phyloP scores from a whole-genome alignment of 2,113 vertebrate species.

The Hylia prasina region DNA sequence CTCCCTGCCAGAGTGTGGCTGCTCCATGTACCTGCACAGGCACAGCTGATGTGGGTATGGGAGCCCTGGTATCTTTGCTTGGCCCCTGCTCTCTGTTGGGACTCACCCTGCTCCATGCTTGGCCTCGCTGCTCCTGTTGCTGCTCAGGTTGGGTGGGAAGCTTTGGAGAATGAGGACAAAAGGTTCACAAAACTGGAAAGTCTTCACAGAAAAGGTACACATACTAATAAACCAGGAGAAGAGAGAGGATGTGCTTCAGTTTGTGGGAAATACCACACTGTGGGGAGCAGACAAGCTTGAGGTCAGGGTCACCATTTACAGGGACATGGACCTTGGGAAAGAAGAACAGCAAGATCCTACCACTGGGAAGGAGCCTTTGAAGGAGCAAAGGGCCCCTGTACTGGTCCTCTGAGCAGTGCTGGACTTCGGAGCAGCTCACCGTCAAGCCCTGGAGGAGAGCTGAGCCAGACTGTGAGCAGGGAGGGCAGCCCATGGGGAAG shows the following conservation, averaged over 20 bases:
- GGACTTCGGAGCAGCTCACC: background rate
- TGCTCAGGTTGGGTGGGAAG: background rate
- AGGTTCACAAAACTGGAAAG: background rate
- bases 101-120: fast-evolving
- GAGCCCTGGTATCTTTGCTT: background rate
- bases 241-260: background rate
- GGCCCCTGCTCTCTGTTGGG: fast-evolving
- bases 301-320: background rate
- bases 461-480: background rate
- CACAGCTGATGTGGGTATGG: background rate
- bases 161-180: background rate
- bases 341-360: background rate
- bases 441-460: background rate
- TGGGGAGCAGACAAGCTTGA: background rate
- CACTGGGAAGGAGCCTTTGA: background rate
- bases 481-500: background rate
- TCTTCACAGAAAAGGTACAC: background rate
- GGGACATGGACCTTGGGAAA: background rate
- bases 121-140: fast-evolving
- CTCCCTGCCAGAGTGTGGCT: fast-evolving
- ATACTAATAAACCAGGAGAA: too few relatives aligned
- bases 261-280: background rate
- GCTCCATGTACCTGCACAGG: fast-evolving
- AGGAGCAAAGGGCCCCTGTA: background rate
- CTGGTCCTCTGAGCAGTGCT: background rate